Percentiles rank a stretch among this genome's conserved stretches.
Conservation (phyloP, 2,113 vertebrate species). For the Petrocephalus microphthalmus region DNA sequence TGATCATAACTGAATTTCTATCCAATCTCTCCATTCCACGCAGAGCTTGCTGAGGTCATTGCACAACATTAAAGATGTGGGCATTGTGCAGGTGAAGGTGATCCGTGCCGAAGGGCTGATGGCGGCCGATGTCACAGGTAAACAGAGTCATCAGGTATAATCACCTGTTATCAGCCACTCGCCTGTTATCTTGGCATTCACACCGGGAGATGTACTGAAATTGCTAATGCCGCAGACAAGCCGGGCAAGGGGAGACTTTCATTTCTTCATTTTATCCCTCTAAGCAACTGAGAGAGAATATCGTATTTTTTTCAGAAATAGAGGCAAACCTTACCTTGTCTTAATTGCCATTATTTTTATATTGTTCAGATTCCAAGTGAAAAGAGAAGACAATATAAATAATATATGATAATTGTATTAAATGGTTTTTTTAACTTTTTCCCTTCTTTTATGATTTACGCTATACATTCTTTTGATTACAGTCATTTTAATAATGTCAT, state of each 20-base stretch:
- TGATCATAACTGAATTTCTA: background rate
- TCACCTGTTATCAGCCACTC: background rate
- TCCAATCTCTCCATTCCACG: constrained; percentile 59
- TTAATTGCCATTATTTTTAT: constrained; percentile 25
- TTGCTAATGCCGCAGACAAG: background rate
- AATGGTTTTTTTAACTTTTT: constrained; percentile 43
- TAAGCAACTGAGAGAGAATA: constrained; percentile 41
- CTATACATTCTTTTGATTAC: background rate
- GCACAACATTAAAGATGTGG: constrained; percentile 87
- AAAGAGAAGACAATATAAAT: background rate
- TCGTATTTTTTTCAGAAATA: constrained; percentile 29
- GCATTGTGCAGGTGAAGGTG: constrained; percentile 94
- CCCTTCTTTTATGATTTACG: constrained; percentile 35
- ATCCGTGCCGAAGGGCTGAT: constrained; percentile 94
- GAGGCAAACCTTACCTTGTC: constrained; percentile 26
- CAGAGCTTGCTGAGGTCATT: constrained; percentile 80
- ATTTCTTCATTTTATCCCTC: constrained; percentile 40
- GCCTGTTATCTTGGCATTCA: background rate
- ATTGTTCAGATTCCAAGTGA: constrained; percentile 17
- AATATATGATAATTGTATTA: background rate
- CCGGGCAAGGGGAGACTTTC: background rate
- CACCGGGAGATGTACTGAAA: background rate
- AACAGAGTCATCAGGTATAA: background rate
- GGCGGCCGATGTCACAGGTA: constrained; percentile 97
- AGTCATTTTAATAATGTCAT: constrained; percentile 23